These are phyloP conservation scores for Cheirogaleus medius DNA, from an alignment of 2,113 vertebrate genomes.

Conservation along the genomic window DNA sequence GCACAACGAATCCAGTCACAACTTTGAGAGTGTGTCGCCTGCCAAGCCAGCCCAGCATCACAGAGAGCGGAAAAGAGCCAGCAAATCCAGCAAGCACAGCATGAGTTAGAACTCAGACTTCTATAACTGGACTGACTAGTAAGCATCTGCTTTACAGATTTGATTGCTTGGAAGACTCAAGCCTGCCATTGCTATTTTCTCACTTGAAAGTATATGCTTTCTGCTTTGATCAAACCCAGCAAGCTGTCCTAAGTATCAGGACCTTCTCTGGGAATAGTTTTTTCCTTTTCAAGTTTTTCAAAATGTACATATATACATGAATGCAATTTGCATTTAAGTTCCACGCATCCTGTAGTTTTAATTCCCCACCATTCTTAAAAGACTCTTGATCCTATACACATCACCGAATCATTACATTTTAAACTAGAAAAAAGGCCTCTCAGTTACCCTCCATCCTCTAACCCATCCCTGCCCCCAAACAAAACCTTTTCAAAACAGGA, in stretches of 20 bases:
- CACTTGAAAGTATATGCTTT: slow-evolving; percentile 72
- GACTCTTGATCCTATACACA: background rate
- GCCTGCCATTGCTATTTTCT: slow-evolving; percentile 83
- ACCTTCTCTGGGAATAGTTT: slow-evolving; percentile 72
- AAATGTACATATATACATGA: slow-evolving; percentile 62
- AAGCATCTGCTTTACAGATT: slow-evolving; percentile 81
- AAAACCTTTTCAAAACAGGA: background rate
- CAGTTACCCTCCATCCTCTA: background rate
- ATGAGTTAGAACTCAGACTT: slow-evolving; percentile 88
- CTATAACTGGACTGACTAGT: slow-evolving; percentile 72
- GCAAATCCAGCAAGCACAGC: slow-evolving; percentile 88
- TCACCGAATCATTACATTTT: slow-evolving; percentile 22
- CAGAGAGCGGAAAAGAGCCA: slow-evolving; percentile 90
- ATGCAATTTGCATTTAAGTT: slow-evolving; percentile 71
- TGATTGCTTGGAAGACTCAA: slow-evolving; percentile 81
- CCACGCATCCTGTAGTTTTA: slow-evolving; percentile 29
- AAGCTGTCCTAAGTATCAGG: slow-evolving; percentile 80
- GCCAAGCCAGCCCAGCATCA: slow-evolving; percentile 90
- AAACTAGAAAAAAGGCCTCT: slow-evolving; percentile 22
- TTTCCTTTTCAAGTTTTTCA: slow-evolving; percentile 75
- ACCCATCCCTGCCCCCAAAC: background rate
- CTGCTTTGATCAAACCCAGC: slow-evolving; percentile 83
- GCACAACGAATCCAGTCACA: slow-evolving; percentile 94
- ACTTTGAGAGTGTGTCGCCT: slow-evolving; percentile 89
- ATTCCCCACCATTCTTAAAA: slow-evolving; percentile 38